These are phyloP conservation scores for Acanthiza pusilla DNA, from an alignment of 2,797 vertebrate species.

Conservation along the genomic window DNA sequence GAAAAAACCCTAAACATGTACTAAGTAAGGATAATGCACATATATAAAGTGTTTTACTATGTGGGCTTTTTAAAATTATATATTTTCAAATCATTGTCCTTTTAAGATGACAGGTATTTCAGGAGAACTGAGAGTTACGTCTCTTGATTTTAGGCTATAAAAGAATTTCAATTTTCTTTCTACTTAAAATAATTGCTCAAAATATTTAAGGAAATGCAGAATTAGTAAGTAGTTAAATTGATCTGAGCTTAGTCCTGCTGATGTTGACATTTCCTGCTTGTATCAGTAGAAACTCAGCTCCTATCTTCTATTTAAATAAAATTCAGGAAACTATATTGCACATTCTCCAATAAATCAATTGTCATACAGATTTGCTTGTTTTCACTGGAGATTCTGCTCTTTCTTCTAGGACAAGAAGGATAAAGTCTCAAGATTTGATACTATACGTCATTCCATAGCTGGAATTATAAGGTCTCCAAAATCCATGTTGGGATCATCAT, in stretches of 20 bases:
- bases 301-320: background rate
- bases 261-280: background rate
- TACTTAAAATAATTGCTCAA: background rate
- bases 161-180: background rate
- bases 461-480: conserved; percentile 95
- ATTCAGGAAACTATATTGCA: background rate
- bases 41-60: fast-evolving
- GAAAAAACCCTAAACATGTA: fast-evolving
- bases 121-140: background rate
- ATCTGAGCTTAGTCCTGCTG: background rate
- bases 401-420: conserved; percentile 90
- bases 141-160: background rate
- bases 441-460: conserved; percentile 93
- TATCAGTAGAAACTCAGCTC: background rate
- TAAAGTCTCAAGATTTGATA: conserved; percentile 89
- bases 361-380: background rate
- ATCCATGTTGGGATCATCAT: conserved; percentile 84
- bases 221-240: background rate
- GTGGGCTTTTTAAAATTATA: background rate
- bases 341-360: background rate
- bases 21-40: background rate
- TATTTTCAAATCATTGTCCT: background rate
- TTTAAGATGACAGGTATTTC: background rate
- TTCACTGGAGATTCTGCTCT: background rate
- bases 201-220: background rate